A percentile compares a stretch with the other conserved stretches of the same genome.
Conservation (phyloP, 2,113 vertebrate genomes). For the Mormoops blainvillei region DNA sequence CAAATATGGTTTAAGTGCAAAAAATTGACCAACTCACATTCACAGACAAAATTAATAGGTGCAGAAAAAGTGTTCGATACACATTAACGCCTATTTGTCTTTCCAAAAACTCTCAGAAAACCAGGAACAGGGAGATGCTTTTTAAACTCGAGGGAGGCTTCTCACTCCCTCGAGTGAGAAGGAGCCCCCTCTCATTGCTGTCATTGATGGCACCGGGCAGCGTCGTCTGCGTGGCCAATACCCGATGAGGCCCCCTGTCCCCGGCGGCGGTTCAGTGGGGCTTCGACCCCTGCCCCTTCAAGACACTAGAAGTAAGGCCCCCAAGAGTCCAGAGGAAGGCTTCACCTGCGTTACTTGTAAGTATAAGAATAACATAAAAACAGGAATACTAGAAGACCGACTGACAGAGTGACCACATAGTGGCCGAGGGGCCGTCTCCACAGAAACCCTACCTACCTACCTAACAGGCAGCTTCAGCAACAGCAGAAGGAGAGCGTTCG, state of each 20-base stretch:
- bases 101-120: neutral
- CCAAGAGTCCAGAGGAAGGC: neutral
- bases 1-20: neutral
- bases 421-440: rapidly evolving
- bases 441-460: neutral
- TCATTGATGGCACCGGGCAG: too few species aligned
- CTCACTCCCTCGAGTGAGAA: too few species aligned
- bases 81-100: rapidly evolving
- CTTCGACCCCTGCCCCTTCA: rapidly evolving
- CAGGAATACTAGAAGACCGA: too few species aligned
- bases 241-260: neutral
- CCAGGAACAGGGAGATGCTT: too few species aligned
- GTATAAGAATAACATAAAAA: neutral
- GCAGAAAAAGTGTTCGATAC: too few species aligned
- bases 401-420: too few species aligned
- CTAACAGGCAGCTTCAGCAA: too few species aligned
- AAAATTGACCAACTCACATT: neutral
- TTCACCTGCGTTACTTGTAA: neutral
- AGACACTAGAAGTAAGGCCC: neutral
- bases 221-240: neutral
- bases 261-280: rapidly evolving
- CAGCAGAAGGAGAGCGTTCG: neutral
- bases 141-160: neutral
- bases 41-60: rapidly evolving
- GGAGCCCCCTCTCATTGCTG: too few species aligned